Conservation (phyloP, 2,113 vertebrate genomes). For the Planiliza haematocheilus region DNA sequence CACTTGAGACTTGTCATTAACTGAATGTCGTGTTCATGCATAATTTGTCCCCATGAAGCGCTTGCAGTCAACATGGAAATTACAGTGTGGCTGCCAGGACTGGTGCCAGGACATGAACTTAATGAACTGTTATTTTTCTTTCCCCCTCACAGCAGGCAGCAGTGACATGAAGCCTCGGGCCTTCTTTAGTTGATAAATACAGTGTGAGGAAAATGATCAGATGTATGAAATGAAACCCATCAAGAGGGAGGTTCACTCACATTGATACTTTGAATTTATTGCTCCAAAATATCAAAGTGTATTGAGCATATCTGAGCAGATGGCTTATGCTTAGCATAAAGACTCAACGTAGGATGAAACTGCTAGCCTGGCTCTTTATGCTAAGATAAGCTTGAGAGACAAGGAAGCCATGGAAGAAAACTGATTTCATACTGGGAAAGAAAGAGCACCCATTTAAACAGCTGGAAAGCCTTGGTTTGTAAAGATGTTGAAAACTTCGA, state of each 20-base stretch:
- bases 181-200: slow-evolving; percentile 13
- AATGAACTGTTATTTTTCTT: slow-evolving; percentile 13
- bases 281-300: too few species aligned
- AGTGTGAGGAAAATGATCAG: neutral
- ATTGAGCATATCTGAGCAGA: too few species aligned
- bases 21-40: slow-evolving; percentile 36
- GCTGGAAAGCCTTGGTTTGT: too few species aligned
- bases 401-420: too few species aligned
- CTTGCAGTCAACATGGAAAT: slow-evolving; percentile 41
- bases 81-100: slow-evolving; percentile 28
- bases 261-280: neutral
- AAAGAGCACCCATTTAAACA: too few species aligned
- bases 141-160: slow-evolving; percentile 3
- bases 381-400: too few species aligned
- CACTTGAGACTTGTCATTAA: slow-evolving; percentile 27
- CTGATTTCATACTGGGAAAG: too few species aligned
- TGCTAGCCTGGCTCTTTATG: too few species aligned
- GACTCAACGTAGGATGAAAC: too few species aligned
- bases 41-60: slow-evolving; percentile 40
- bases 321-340: too few species aligned
- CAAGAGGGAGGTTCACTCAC: neutral
- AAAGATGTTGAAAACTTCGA: too few species aligned
- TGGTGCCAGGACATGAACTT: slow-evolving; percentile 42
- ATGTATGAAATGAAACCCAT: neutral
- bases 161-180: slow-evolving; percentile 11